Base-by-base conservation (phyloP, 2,888 invertebrate species). In the Caenorhabditis virilis region DNA sequence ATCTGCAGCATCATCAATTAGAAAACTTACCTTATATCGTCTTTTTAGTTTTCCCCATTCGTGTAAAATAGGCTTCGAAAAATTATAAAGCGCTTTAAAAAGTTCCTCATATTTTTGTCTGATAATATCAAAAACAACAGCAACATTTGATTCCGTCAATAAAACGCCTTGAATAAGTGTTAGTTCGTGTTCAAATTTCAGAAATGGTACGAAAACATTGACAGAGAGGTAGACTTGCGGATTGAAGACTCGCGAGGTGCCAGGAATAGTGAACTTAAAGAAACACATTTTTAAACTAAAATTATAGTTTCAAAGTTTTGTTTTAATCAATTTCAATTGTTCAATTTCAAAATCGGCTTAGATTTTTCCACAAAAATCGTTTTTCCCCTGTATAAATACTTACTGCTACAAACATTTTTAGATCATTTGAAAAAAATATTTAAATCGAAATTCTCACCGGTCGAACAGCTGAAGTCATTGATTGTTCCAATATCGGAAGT, bases 151-250 rank as follows among this genome's bases (percentile, higher is more conserved):
- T 50, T 84, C 82, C 41, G 88, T 88, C 53, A 90, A 85, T 64
- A 88, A 85, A 84, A 89, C 88, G 45, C 90, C 90, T 74, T 79
- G 79, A 16, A 79, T 48, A 2, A 82, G 67, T 13, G 78, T 76
- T 78, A 90, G 89, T 83, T 90, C 90, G 22, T 89, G 88, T 26
- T 88, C 88, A 75, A 88, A 89, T 66, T 88, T 87, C 76, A 89
- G 88, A 84, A 90, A 89, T 51, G 91, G 90, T 15, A 89, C 89
- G 84, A 90, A 90, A 6, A 89, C 90, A 82, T 91, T 89, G 76
- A 91, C 89, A 67, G 90, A 90, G 46, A 90, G 86, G 84, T 88
- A 90, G 59, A 91, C 87, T 74, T 88, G 88, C 46, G 91, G 91
- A 65, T 87, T 85, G 83, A 90, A 88, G 1, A 42, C 41, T 0